A percentile compares a stretch with the other conserved stretches of the same genome.
Evolutionary conservation across 2,888 invertebrate genomes (phyloP).

Genomic region (Blastobasis lacticolella): DNA sequence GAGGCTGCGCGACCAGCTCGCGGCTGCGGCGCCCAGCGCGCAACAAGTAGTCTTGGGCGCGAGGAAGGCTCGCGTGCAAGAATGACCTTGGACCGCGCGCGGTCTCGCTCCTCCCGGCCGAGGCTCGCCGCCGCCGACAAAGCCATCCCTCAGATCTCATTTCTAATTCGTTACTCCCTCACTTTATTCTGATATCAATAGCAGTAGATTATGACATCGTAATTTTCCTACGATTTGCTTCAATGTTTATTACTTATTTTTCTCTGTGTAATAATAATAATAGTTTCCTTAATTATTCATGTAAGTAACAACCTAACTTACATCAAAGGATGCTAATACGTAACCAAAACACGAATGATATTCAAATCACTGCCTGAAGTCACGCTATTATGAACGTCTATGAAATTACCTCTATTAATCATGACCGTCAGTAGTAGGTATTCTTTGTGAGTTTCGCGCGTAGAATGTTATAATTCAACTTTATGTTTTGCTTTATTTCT

Average conservation of each 20-base stretch:
- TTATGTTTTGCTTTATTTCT: no score
- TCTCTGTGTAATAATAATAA: no score
- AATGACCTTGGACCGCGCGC: constrained; percentile 53
- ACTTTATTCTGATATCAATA: no score
- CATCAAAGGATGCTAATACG: no score
- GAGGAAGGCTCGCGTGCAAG: constrained; percentile 48
- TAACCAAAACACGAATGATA: neutral
- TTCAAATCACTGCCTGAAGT: constrained; percentile 8
- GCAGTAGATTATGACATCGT: no score
- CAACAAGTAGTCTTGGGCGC: constrained; percentile 55
- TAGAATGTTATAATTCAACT: no score
- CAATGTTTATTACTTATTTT: no score
- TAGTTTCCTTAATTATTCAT: no score
- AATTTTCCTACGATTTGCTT: no score
- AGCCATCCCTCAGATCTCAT: constrained; percentile 11
- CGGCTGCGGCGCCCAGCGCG: constrained; percentile 18
- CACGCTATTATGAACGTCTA: constrained; percentile 6
- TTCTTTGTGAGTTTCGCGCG: neutral
- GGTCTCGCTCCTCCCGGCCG: constrained; percentile 37
- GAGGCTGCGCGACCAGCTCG: constrained; percentile 22
- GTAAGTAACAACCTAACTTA: no score
- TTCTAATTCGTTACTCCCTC: no score
- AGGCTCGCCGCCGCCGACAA: constrained; percentile 18
- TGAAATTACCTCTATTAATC: constrained; percentile 8
- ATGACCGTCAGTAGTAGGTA: neutral